Conservation (phyloP, 2,888 invertebrate species). For the Leucoma salicis region DNA sequence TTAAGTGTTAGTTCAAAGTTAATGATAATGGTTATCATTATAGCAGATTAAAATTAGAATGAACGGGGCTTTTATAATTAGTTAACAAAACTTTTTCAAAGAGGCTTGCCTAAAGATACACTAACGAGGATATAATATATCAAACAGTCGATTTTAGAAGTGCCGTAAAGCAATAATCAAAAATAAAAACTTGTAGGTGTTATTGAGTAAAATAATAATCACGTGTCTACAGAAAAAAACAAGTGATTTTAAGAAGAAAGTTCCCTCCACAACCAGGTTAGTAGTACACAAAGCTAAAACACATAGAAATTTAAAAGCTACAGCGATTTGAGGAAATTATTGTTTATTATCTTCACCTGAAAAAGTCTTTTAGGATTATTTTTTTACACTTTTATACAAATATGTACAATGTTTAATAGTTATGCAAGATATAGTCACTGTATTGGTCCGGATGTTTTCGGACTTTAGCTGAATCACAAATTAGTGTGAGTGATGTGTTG, state of each 20-base stretch:
- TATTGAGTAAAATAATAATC: too few relatives aligned
- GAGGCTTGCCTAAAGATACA: too few relatives aligned
- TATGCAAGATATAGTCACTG: constrained; percentile 21
- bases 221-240: constrained; percentile 7
- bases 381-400: constrained; percentile 32
- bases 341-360: constrained; percentile 63
- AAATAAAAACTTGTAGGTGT: too few relatives aligned
- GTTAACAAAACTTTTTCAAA: too few relatives aligned
- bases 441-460: constrained; percentile 50
- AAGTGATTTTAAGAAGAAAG: constrained; percentile 37
- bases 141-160: too few relatives aligned
- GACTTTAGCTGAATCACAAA: constrained; percentile 8
- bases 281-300: constrained; percentile 76
- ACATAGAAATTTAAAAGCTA: constrained; percentile 66
- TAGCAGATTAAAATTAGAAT: too few relatives aligned
- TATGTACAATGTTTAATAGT: constrained; percentile 28
- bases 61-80: too few relatives aligned
- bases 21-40: too few relatives aligned
- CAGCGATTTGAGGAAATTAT: constrained; percentile 39
- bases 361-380: constrained; percentile 52
- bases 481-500: constrained; percentile 25
- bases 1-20: too few relatives aligned
- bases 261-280: constrained; percentile 58
- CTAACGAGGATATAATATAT: too few relatives aligned
- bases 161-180: too few relatives aligned